A percentile compares a stretch with the other conserved stretches of the same genome.
Evolutionary conservation across 2,113 vertebrate genomes (phyloP).

Genomic region (Euleptes europaea): DNA sequence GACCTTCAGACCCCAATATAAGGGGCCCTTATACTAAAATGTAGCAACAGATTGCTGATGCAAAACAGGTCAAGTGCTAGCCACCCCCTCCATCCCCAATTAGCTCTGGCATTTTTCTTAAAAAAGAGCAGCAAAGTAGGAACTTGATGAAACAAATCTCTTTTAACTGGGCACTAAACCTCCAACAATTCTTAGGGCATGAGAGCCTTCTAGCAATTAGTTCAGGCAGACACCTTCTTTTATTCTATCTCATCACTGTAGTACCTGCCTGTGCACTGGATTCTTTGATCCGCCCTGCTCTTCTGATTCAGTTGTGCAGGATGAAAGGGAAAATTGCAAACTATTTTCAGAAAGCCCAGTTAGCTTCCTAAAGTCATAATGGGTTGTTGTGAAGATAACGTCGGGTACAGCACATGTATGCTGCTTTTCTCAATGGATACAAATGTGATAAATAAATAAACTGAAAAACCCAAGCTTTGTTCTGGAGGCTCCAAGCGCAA

Average conservation of each 20-base stretch:
- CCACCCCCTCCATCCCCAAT: background rate
- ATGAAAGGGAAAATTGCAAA: background rate
- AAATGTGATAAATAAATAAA: too few relatives aligned
- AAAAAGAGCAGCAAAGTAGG: background rate
- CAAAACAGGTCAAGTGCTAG: conserved; percentile 52
- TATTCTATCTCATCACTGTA: background rate
- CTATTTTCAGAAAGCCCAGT: background rate
- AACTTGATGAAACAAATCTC: background rate
- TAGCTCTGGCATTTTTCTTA: background rate
- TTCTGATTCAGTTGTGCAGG: background rate
- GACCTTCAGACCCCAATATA: conserved; percentile 55
- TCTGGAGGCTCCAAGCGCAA: too few relatives aligned
- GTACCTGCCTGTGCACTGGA: background rate
- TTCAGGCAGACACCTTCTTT: background rate
- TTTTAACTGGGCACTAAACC: background rate
- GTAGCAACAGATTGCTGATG: conserved; percentile 42
- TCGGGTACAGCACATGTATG: background rate
- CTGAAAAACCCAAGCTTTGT: too few relatives aligned
- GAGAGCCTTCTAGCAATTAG: background rate
- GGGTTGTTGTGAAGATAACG: background rate
- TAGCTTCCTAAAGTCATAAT: background rate
- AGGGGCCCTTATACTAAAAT: conserved; percentile 34
- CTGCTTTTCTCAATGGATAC: too few relatives aligned
- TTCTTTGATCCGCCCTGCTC: background rate
- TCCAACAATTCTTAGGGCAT: background rate